Evolutionary conservation across 2,888 invertebrate species (phyloP), one percentile per base, ranked within the genome.

Genomic region (Hypena proboscidalis): DNA sequence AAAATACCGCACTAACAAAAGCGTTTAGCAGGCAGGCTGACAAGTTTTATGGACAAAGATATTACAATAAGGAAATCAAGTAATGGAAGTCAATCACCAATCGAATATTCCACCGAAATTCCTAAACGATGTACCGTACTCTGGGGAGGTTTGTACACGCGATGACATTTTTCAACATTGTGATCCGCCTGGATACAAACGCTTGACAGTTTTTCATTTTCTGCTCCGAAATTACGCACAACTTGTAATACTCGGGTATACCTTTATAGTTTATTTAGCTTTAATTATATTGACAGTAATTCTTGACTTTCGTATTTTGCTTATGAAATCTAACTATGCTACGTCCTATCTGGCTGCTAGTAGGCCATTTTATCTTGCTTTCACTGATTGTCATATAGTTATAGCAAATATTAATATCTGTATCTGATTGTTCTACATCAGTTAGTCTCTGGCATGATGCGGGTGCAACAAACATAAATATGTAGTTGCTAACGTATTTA

Each of bases 1-100:
- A 15, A 33, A 2, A 31, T 13, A 38, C n/a, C 10, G 19, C 14
- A 35, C 19, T 23, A 40, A 37, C 9, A 19, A 19, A 17, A 17
- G 5, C 1, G n/a, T n/a, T 17, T 34, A 17, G 17, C 23, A 17
- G 1, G 6, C 1, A n/a, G 6, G 13, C 11, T 31, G 1, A 3
- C 20, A 13, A 36, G 26, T 27, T 36, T 27, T 26, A 15, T 22
- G 17, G 1, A 26, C 4, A 6, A 32, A 14, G 10, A 26, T 32
- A 32, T 26, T 34, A 17, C 27, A 39, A 58, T 47, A 48, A 35
- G 46, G 31, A 54, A 43, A 47, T 58, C 40, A 50, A 42, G 50
- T 69, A 62, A 70, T 67, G 62, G 58, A 48, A 51, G 45, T 61
- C 64, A 68, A 68, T 71, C 71, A 64, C 56, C 48, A 50, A 62